These are phyloP conservation scores for Musca domestica DNA, from an alignment of 1,140 invertebrate genomes.

Conservation along the genomic window DNA sequence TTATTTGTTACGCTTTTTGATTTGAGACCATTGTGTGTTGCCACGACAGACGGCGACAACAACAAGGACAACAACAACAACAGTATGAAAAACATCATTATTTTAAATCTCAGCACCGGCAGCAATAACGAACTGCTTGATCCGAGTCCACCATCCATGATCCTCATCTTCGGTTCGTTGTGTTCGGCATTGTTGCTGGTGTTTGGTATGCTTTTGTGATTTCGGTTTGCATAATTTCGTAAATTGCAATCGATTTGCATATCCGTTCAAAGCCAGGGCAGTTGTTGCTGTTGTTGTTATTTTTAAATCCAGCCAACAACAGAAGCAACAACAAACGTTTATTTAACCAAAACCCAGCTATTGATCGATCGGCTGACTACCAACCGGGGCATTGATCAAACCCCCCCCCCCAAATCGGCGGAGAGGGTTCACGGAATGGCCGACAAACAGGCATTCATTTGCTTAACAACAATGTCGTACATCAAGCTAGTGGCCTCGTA, in stretches of 20 bases:
- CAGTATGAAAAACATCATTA: not conserved
- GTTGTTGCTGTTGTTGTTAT: not conserved
- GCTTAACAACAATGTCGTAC: constrained; percentile 28
- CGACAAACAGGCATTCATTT: constrained; percentile 11
- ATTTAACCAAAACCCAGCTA: not conserved
- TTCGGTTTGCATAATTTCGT: constrained; percentile 21
- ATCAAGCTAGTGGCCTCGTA: constrained; percentile 29
- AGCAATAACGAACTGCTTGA: too few relatives aligned
- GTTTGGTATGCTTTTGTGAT: constrained; percentile 18
- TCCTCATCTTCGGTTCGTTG: not conserved
- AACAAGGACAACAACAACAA: not conserved
- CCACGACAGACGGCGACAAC: not conserved
- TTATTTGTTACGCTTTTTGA: constrained; percentile 19
- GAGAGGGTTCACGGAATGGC: not conserved
- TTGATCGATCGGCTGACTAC: not conserved
- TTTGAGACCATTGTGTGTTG: constrained; percentile 20
- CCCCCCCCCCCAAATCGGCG: not conserved
- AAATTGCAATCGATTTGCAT: constrained; percentile 30
- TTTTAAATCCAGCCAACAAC: constrained; percentile 9
- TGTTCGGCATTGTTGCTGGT: not conserved
- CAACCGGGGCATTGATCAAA: too few relatives aligned
- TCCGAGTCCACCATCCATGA: not conserved
- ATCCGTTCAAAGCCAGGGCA: constrained; percentile 20
- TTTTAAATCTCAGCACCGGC: too few relatives aligned
- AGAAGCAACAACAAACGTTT: constrained; percentile 5